Evolutionary conservation across 30 jellyfish, hydroid and myxozoan species (phyloP).

Genomic region (Hydra vulgaris): DNA sequence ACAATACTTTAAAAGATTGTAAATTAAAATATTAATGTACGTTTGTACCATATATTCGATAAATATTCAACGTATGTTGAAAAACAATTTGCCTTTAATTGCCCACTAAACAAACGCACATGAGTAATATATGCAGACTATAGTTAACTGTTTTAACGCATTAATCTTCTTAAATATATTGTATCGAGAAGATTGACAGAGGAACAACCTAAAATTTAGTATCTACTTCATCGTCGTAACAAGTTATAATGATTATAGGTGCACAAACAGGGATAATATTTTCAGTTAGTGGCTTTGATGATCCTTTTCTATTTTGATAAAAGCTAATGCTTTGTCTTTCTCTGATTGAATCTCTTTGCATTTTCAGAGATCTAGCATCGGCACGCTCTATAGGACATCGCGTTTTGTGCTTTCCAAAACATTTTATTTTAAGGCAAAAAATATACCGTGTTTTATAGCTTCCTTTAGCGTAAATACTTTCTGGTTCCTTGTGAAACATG

Average conservation of each 20-base stretch:
- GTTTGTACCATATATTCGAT: too few species aligned
- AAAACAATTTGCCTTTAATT: too few species aligned
- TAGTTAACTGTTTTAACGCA: background rate
- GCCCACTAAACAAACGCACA: too few species aligned
- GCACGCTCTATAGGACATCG: slow-evolving; percentile 2
- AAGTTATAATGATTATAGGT: slow-evolving; percentile 11
- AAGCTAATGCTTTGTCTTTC: background rate
- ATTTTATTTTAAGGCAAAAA: background rate
- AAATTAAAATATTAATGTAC: too few species aligned
- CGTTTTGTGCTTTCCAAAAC: background rate
- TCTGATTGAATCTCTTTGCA: background rate
- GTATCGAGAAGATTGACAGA: background rate
- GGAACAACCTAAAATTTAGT: background rate
- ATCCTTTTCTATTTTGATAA: background rate
- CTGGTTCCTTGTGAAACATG: slow-evolving; percentile 7
- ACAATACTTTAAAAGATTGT: too few species aligned
- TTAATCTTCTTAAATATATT: background rate
- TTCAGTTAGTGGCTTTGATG: background rate
- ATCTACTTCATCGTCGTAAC: slow-evolving; percentile 7
- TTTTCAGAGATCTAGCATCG: slow-evolving; percentile 3
- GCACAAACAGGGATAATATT: slow-evolving; percentile 8
- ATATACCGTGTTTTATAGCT: background rate
- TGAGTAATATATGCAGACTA: background rate
- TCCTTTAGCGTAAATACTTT: background rate
- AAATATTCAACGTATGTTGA: too few species aligned